phyloP scores from a whole-genome alignment of 2,888 invertebrate genomes.

The Apantesis nais region DNA sequence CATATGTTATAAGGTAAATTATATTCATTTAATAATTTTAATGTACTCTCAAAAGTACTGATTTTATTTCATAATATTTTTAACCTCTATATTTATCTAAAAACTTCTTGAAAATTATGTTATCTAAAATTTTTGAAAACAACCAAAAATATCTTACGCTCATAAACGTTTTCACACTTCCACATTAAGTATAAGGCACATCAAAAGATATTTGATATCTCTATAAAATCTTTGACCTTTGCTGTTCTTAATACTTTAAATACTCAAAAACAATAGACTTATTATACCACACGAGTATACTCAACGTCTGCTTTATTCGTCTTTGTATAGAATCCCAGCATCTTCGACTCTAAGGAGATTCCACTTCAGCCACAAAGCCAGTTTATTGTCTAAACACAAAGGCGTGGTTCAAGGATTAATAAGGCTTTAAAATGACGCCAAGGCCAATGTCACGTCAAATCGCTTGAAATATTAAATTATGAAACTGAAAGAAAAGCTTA shows the following conservation, averaged over 20 bases:
- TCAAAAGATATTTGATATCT: conserved; percentile 16
- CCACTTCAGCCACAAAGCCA: conserved; percentile 72
- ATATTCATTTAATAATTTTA: not conserved
- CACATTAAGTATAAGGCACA: not conserved
- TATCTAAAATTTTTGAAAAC: too few relatives aligned
- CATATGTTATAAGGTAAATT: not conserved
- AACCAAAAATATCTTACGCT: not conserved
- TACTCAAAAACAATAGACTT: conserved; percentile 46
- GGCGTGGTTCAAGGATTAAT: conserved; percentile 67
- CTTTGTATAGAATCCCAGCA: conserved; percentile 59
- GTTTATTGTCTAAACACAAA: conserved; percentile 80
- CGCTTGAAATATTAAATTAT: conserved; percentile 33
- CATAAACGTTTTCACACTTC: not conserved
- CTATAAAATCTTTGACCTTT: too few relatives aligned
- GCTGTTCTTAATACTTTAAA: conserved; percentile 54
- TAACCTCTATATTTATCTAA: not conserved
- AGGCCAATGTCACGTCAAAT: conserved; percentile 44
- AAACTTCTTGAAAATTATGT: too few relatives aligned
- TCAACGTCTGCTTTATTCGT: conserved; percentile 69
- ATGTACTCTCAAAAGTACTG: not conserved
- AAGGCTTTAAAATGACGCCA: conserved; percentile 58
- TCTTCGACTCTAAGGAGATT: conserved; percentile 59
- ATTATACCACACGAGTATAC: conserved; percentile 62
- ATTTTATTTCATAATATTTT: not conserved
- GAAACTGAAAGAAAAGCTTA: conserved; percentile 17